Evolutionary conservation across 1,140 invertebrate genomes (phyloP).

Genomic region (Spodoptera frugiperda): DNA sequence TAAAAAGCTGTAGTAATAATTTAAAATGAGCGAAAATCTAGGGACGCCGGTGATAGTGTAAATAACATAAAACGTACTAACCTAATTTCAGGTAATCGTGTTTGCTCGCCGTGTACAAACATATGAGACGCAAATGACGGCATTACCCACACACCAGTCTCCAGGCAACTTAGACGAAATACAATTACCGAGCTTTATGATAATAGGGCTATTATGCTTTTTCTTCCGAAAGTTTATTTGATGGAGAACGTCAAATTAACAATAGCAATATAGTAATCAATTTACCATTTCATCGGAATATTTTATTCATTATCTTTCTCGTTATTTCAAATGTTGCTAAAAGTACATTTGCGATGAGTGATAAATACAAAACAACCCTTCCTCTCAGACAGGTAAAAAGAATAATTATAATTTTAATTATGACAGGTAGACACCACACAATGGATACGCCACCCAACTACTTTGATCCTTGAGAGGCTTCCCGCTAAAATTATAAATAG

Average conservation of each 20-base stretch:
- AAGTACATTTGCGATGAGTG: too few relatives aligned
- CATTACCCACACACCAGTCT: constrained; percentile 46
- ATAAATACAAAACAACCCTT: background rate
- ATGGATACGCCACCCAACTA: background rate
- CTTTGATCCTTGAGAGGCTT: constrained; percentile 14
- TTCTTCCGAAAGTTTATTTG: background rate
- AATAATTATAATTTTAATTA: background rate
- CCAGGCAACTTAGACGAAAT: constrained; percentile 42
- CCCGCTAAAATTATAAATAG: constrained; percentile 39
- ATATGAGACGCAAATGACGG: constrained; percentile 74
- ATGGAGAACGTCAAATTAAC: background rate
- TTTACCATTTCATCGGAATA: too few relatives aligned
- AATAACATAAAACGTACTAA: constrained; percentile 76
- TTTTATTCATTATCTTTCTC: too few relatives aligned
- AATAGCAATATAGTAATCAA: background rate
- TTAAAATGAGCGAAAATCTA: constrained; percentile 43
- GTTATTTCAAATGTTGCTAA: too few relatives aligned
- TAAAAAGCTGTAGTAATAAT: constrained; percentile 37
- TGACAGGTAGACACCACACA: background rate
- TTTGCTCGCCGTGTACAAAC: constrained; percentile 73
- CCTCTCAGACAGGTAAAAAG: background rate
- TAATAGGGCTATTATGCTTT: constrained; percentile 13
- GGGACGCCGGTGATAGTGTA: constrained; percentile 54
- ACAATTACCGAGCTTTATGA: constrained; percentile 35
- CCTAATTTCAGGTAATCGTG: constrained; percentile 82